phyloP scores from a whole-genome alignment of 2,797 vertebrate genomes.

The Sebastes jordani region DNA sequence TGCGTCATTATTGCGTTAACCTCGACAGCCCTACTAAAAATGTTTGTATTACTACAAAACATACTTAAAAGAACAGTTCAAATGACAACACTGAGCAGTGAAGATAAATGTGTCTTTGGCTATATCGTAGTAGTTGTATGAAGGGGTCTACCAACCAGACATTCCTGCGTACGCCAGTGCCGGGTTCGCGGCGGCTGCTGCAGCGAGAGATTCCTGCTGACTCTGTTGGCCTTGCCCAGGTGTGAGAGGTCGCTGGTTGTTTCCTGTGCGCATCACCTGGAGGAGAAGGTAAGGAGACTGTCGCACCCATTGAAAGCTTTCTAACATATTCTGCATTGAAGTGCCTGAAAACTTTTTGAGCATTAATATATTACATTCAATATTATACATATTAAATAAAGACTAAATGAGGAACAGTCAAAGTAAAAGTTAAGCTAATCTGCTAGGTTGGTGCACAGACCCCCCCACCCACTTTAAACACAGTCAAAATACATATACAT shows the following conservation, averaged over 20 bases:
- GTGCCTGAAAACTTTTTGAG: background rate
- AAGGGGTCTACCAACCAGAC: conserved; percentile 83
- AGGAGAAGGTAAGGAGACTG: background rate
- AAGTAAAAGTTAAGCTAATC: background rate
- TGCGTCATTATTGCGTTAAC: too few species aligned
- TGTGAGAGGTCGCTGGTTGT: conserved; percentile 93
- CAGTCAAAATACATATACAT: background rate
- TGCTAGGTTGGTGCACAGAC: background rate
- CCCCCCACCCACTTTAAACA: background rate
- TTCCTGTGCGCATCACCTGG: conserved; percentile 94
- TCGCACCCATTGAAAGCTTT: background rate
- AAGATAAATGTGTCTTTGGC: background rate
- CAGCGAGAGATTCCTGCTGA: conserved; percentile 95
- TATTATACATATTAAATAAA: background rate
- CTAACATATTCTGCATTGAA: background rate
- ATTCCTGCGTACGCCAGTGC: conserved; percentile 95
- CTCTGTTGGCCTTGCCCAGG: conserved; percentile 94
- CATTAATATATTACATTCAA: background rate
- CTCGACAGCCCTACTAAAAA: background rate
- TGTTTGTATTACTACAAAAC: background rate
- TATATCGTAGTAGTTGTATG: background rate
- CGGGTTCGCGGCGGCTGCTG: conserved; percentile 89
- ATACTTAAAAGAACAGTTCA: background rate
- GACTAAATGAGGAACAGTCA: background rate
- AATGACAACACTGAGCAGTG: background rate